These are phyloP conservation scores for Meiosimyza platycephala DNA, from an alignment of 2,888 invertebrate genomes.

Conservation along the genomic window DNA sequence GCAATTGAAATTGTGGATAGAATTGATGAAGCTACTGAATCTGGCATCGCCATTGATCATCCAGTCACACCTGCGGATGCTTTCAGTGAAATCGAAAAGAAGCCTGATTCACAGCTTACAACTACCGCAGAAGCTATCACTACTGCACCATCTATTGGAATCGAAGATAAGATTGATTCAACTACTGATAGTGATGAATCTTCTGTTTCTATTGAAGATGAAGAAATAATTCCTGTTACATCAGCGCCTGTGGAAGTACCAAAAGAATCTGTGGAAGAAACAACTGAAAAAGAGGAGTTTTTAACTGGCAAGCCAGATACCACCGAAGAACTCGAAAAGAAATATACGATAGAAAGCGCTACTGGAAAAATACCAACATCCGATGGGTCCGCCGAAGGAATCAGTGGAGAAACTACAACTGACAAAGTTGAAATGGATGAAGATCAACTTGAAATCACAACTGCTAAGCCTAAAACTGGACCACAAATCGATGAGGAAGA, in stretches of 20 bases:
- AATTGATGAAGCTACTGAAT: neutral
- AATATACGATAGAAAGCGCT: neutral
- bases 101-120: neutral
- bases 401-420: neutral
- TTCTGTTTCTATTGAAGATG: neutral
- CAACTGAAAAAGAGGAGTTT: too few relatives aligned
- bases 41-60: neutral
- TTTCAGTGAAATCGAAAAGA: neutral
- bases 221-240: neutral
- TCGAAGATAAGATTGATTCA: constrained; percentile 21
- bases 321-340: neutral
- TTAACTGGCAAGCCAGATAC: neutral
- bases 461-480: neutral
- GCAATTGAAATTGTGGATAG: constrained; percentile 13
- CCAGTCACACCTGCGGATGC: neutral
- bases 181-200: neutral
- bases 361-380: neutral
- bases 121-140: constrained; percentile 25
- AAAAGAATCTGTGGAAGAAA: too few relatives aligned
- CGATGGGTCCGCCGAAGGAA: neutral
- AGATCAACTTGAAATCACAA: neutral
- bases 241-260: too few relatives aligned
- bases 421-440: neutral
- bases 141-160: constrained; percentile 42
- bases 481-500: neutral